phyloP scores from a whole-genome alignment of 2,113 vertebrate species.

The Nothoprocta perdicaria region DNA sequence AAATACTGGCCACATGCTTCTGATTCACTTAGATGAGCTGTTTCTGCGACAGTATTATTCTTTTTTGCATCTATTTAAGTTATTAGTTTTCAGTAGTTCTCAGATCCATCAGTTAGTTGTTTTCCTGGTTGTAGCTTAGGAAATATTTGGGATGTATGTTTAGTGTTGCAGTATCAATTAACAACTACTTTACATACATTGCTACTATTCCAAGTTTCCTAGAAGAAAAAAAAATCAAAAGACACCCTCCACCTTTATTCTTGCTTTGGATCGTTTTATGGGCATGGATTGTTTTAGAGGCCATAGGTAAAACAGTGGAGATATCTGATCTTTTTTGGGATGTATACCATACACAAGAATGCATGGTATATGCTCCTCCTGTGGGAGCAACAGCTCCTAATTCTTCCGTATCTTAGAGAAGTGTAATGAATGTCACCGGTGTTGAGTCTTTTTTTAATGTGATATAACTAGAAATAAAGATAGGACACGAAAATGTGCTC shows the following conservation, averaged over 20 bases:
- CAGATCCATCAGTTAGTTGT: not conserved
- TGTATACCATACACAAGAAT: too few species aligned
- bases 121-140: not conserved
- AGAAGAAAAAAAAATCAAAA: not conserved
- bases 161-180: not conserved
- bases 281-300: not conserved
- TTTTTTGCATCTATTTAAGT: not conserved
- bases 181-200: not conserved
- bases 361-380: not conserved
- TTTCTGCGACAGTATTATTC: not conserved
- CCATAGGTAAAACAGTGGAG: not conserved
- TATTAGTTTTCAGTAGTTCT: not conserved
- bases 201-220: not conserved
- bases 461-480: not conserved
- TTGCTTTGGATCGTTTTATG: not conserved
- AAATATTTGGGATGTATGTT: not conserved
- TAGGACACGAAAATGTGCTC: not conserved
- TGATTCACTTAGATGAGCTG: not conserved
- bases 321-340: not conserved
- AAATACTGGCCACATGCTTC: not conserved
- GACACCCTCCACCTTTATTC: not conserved
- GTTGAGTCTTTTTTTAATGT: not conserved
- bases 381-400: not conserved
- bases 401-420: not conserved
- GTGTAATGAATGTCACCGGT: not conserved